Base-by-base conservation (phyloP, 2,888 invertebrate genomes). In the Linyphia triangularis region DNA sequence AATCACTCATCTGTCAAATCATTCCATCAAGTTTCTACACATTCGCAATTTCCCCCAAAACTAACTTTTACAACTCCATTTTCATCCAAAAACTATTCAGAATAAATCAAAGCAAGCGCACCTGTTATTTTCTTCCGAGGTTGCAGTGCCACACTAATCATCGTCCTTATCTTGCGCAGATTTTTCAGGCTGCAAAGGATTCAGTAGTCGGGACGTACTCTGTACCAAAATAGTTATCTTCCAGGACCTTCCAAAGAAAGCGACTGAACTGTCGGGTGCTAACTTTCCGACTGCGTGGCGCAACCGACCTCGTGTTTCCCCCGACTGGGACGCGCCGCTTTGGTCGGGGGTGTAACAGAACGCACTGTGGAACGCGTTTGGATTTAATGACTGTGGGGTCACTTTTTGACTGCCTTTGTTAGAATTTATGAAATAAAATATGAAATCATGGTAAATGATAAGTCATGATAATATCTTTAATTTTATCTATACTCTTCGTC, bases 201-300 rank as follows among this genome's bases (percentile, higher is more conserved):
- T n/a, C 16, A 51, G 51, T n/a, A 10, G 7, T 24, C 24, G 63
- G 28, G 63, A 63, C 63, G 63, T 63, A 26, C 63, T 16, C 2
- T 9, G 4, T 33, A 4, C 33, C 33, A 33, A 16, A 43, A 16
- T 13, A 43, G 43, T 43, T 63, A 22, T 63, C 63, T 51, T 51
- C n/a, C 5, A 16, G 51, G 13, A 13, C 16, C 24, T 28, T 63
- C 13, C 63, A 33, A n/a, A 33, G 33, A 33, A n/a, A 33, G 33
- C 57, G 57, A 22, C 69, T 37, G 69, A 9, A 37, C 69, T 6
- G 69, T n/a, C 26, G 26, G 28, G 51, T 19, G 43, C 51, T 51
- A 72, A 72, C 51, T 72, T 72, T 72, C 72, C 57, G 40, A 72
- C 72, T 72, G 72, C 26, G 51, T 4, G 19, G 30, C 72, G 72